A percentile compares a stretch with the other conserved stretches of the same genome.
Conservation (phyloP, 2,113 vertebrate species). For the Ondatra zibethicus region DNA sequence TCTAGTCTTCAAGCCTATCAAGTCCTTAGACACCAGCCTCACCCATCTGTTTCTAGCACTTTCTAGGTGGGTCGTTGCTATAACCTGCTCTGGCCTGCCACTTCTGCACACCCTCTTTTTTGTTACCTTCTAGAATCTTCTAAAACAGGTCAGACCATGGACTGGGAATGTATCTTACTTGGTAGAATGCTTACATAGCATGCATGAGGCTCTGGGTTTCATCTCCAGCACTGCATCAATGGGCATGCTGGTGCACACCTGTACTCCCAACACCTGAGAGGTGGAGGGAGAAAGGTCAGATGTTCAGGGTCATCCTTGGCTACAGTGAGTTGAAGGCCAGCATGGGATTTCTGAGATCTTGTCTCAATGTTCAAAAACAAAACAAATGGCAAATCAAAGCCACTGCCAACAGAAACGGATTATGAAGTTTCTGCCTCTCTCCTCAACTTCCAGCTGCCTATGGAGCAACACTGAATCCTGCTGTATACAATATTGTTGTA, state of each 20-base stretch:
- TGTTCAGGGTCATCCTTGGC: background rate
- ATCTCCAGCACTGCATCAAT: background rate
- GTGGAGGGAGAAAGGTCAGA: background rate
- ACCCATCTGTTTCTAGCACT: background rate
- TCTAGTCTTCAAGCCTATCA: background rate
- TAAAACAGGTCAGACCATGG: background rate
- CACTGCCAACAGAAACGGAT: background rate
- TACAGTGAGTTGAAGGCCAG: background rate
- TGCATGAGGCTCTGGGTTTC: background rate
- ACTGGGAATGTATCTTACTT: background rate
- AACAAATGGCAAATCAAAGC: background rate
- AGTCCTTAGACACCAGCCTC: background rate
- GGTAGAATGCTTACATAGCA: background rate
- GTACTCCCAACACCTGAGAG: background rate
- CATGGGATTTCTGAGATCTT: background rate
- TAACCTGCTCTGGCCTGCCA: background rate
- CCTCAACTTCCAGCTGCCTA: background rate
- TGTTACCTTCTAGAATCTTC: background rate
- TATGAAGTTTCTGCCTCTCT: rapidly evolving
- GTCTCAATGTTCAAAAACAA: background rate
- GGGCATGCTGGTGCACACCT: background rate
- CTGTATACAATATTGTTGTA: too few species aligned
- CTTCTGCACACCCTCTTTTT: background rate
- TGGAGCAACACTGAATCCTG: background rate
- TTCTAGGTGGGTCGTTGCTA: background rate